These are phyloP conservation scores for Zaprionus camerounensis DNA, from an alignment of 1,140 invertebrate species.

Conservation along the genomic window DNA sequence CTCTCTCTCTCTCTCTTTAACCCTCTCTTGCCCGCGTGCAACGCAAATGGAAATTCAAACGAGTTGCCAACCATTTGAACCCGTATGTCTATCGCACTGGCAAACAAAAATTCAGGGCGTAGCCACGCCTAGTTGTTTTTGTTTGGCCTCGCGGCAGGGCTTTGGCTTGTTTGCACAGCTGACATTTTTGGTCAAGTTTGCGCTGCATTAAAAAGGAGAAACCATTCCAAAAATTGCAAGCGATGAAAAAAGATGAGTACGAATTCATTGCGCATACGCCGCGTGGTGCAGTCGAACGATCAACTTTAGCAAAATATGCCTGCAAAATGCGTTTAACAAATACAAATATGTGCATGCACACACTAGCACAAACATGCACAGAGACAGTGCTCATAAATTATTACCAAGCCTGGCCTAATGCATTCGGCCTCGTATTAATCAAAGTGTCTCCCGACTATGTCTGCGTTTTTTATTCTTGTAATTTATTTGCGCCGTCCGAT, in stretches of 20 bases:
- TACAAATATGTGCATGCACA: conserved; percentile 35
- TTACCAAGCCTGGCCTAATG: conserved; percentile 64
- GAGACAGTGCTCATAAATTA: conserved; percentile 60
- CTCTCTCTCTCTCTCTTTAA: neutral
- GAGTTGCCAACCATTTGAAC: conserved; percentile 60
- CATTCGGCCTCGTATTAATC: conserved; percentile 79
- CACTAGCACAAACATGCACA: conserved; percentile 38
- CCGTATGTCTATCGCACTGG: conserved; percentile 58
- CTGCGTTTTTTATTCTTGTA: conserved; percentile 59
- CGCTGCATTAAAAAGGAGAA: conserved; percentile 29
- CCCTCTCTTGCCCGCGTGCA: conserved; percentile 20
- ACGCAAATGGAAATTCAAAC: conserved; percentile 74
- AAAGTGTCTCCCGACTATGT: conserved; percentile 60
- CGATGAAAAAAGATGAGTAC: conserved; percentile 30
- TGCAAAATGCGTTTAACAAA: conserved; percentile 59
- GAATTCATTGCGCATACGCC: conserved; percentile 27
- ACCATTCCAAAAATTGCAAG: neutral
- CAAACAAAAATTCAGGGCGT: conserved; percentile 28
- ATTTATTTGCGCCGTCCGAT: conserved; percentile 72
- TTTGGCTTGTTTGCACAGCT: conserved; percentile 68
- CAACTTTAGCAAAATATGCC: conserved; percentile 41
- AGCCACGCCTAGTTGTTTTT: conserved; percentile 16
- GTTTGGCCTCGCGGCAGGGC: conserved; percentile 31
- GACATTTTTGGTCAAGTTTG: conserved; percentile 73
- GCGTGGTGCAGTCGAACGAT: conserved; percentile 28